Conservation (phyloP, 2,797 vertebrate species). For the Lemur catta region DNA sequence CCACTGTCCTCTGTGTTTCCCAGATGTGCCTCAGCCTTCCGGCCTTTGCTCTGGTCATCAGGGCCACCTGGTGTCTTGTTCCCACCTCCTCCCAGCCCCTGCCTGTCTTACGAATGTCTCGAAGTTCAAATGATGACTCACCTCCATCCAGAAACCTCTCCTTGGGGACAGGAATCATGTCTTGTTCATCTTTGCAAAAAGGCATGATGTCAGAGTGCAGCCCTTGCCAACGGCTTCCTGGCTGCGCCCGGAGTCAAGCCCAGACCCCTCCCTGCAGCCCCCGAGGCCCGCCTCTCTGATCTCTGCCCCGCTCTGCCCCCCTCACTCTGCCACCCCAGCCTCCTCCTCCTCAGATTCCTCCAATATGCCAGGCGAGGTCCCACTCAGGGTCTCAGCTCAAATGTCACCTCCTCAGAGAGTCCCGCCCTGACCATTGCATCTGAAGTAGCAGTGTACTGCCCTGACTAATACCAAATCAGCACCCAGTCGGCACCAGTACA, state of each 20-base stretch:
- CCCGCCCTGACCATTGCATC: not conserved
- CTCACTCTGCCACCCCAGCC: not conserved
- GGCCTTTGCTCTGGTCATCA: not conserved
- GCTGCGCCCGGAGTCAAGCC: not conserved
- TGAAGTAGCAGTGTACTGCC: accelerated
- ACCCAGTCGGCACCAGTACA: not conserved
- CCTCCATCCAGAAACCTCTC: conserved; percentile 35
- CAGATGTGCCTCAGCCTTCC: accelerated
- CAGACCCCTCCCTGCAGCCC: not conserved
- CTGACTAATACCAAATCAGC: no score
- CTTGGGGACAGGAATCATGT: not conserved
- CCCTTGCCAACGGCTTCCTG: not conserved
- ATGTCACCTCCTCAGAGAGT: not conserved
- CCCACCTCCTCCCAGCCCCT: not conserved
- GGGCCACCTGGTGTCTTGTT: not conserved
- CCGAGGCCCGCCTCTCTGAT: not conserved
- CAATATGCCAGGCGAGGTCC: accelerated
- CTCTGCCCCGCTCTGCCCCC: accelerated
- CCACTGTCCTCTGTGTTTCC: not conserved
- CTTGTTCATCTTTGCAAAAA: not conserved
- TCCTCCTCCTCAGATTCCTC: not conserved
- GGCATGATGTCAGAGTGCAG: conserved; percentile 6
- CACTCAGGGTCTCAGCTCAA: not conserved
- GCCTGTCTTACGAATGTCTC: not conserved
- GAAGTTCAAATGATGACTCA: conserved; percentile 31